Base-by-base conservation (phyloP, 1,140 invertebrate genomes). In the Tigriopus japonicus region DNA sequence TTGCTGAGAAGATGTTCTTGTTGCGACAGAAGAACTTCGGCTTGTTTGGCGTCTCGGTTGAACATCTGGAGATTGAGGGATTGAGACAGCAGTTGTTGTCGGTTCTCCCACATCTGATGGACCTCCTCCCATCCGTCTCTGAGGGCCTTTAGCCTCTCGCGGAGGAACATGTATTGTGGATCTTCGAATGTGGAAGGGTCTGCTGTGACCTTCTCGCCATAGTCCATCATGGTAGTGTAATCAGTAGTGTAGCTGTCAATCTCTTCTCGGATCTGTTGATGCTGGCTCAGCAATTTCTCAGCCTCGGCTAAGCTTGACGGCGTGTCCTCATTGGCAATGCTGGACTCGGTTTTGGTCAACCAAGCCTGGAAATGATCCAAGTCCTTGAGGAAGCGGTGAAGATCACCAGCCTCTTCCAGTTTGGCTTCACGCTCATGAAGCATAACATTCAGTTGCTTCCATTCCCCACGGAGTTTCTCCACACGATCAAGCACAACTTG, bases 341-440 rank as follows among this genome's bases (percentile, higher is more conserved):
- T 88, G 1, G 85, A 92, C 73, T 98, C 94, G 0, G 94, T 98
- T 71, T 94, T 93, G 51, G 92, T 93, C 61, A 99, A 77, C 96
- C 96, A 99, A 0, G 89, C 80, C 73, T 97, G 93, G 90, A 99
- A 99, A 75, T 98, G 95, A 74, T 99, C 96, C 64, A 99, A 79
- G 72, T 98, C 95, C 45, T 93, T 85, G 63, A 99, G 76, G 84
- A 99, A 99, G 56, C 93, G 81, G 69, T 99, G 96, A 59, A 99
- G 74, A 69, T 98, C 96, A 64, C 94, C 94, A 49, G 94, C 94
- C 73, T 99, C 96, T 73, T 98, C 95, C 68, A 99, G 74, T 71
- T 97, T 97, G 0, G 93, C 83, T 74, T 99, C 95, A 58, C 95
- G 83, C 66, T 96, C 93, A 74, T 95, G 96, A 61, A 96, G 76